These are phyloP conservation scores for Anticlea derivata DNA, from an alignment of 2,888 invertebrate species.

Conservation along the genomic window DNA sequence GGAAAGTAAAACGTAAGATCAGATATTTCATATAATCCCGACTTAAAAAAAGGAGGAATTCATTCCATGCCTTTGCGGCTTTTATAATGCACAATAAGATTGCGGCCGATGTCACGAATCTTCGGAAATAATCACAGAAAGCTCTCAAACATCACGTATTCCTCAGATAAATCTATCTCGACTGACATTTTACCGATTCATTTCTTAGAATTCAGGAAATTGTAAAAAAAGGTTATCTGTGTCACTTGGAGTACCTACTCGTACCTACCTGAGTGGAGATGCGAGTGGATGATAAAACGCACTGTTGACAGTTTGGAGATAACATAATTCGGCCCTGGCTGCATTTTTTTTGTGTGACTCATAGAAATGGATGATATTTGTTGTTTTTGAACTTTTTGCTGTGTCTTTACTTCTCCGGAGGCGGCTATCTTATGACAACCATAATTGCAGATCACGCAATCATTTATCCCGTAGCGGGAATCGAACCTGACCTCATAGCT, in stretches of 20 bases:
- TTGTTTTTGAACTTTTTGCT: not conserved
- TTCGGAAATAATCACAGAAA: constrained; percentile 19
- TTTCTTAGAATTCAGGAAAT: constrained; percentile 39
- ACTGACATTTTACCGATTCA: constrained; percentile 33
- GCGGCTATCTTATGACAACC: too few relatives aligned
- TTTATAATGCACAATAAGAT: constrained; percentile 7
- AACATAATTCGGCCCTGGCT: constrained; percentile 7
- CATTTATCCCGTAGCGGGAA: too few relatives aligned
- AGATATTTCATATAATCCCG: too few relatives aligned
- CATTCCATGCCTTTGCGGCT: not conserved
- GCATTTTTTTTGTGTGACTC: constrained; percentile 9
- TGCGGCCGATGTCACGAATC: constrained; percentile 13
- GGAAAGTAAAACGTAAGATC: too few relatives aligned
- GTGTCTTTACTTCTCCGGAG: not conserved
- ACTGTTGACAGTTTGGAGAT: constrained; percentile 28
- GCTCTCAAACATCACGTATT: constrained; percentile 30
- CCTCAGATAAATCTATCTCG: constrained; percentile 37
- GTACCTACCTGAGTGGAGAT: constrained; percentile 33
- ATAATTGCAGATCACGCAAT: too few relatives aligned
- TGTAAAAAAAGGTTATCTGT: constrained; percentile 41
- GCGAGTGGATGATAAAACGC: constrained; percentile 20
- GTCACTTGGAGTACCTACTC: constrained; percentile 32
- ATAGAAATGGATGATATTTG: constrained; percentile 3
- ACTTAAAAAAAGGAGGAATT: not conserved
- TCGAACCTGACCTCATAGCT: too few relatives aligned